These are phyloP conservation scores for Saccostrea glomerata DNA, from an alignment of 1,140 invertebrate genomes.

Conservation along the genomic window DNA sequence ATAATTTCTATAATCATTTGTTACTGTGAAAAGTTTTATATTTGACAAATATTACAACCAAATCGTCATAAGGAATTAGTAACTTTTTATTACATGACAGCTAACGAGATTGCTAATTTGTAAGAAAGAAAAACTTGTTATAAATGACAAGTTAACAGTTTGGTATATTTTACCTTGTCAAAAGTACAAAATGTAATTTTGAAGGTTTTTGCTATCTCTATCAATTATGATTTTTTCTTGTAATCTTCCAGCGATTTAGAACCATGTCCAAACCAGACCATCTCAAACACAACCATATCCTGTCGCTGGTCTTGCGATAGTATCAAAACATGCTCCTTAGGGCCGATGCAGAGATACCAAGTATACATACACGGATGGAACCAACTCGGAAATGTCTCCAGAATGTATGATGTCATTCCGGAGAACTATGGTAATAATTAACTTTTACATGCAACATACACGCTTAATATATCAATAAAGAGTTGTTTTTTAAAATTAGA, in stretches of 20 bases:
- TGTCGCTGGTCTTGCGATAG: background rate
- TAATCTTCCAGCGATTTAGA: background rate
- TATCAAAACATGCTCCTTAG: background rate
- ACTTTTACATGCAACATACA: background rate
- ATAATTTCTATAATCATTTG: no score
- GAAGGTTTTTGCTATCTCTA: background rate
- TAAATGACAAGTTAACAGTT: no score
- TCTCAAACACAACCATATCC: background rate
- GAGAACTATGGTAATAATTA: background rate
- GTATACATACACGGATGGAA: background rate
- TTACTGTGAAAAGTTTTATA: no score
- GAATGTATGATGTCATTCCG: background rate
- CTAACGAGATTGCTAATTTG: no score
- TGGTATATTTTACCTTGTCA: no score
- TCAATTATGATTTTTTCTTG: background rate
- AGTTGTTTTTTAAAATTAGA: background rate
- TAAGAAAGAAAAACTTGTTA: no score
- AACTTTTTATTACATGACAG: no score
- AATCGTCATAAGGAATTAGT: no score
- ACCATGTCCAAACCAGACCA: background rate
- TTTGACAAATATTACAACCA: no score
- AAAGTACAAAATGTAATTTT: no score
- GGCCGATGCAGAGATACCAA: background rate
- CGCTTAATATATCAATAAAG: background rate
- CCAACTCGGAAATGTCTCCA: background rate